Base-by-base conservation (phyloP, 2,113 vertebrate species). In the Mustela nigripes region DNA sequence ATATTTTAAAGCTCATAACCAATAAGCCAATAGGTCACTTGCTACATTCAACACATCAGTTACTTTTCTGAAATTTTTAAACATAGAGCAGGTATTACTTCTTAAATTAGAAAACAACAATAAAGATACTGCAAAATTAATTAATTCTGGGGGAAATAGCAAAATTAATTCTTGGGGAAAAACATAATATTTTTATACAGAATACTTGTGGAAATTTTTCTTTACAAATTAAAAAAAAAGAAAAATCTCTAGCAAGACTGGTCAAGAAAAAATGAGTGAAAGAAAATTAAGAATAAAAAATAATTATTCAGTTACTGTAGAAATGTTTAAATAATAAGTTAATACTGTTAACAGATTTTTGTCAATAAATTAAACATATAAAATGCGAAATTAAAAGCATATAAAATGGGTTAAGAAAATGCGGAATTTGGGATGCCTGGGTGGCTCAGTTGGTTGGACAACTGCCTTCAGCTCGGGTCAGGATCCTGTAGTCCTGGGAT, bases 1-100 rank as follows among this genome's bases (percentile, higher is more conserved):
- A 76, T 65, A 92, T 92, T 94, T 90, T 88, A 50, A 97, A 94
- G 48, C 21, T 95, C 85, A 82, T 89, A 50, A 85, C 83, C 92
- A 91, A 80, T 67, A 95, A 89, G 24, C 18, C 74, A 74, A 81
- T 71, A 76, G n/a, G 28, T 92, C 71, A 91, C 36, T 96, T 96
- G 63, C 11, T 94, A 90, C 36, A 78, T 60, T 78, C 58, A 89
- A 86, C 4, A 85, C 45, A 74, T 79, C 33, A 76, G 31, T 84
- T 92, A 86, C 42, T 80, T 92, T 78, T 56, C 53, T 86, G 45
- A 91, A 65, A 81, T 58, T 45, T 96, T 94, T 76, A 86, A 92
- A 86, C 78, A 56, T 53, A 65, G 62, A 71, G 31, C 28, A 85
- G 9, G 22, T 53, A 95, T 56, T 95, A 58, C 31, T 91, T 88